phyloP scores from a whole-genome alignment of 2,888 invertebrate genomes.

The Megastigmus dorsalis region DNA sequence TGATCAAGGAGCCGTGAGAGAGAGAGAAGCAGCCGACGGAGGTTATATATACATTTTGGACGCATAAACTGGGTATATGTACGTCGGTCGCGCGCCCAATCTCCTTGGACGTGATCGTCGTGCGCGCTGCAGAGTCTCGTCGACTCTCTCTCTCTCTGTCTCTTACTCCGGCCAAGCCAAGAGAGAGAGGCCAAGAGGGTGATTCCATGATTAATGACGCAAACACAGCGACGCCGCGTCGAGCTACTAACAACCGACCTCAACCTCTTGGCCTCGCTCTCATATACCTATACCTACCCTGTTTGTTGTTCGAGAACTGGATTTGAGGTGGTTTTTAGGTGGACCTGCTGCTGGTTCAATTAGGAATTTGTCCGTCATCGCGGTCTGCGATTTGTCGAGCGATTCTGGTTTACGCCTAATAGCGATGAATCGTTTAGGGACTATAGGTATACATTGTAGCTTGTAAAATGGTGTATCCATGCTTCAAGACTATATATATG shows the following conservation, averaged over 20 bases:
- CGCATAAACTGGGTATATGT: slow-evolving; percentile 40
- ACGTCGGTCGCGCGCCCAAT: slow-evolving; percentile 54
- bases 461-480: no score
- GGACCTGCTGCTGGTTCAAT: no score
- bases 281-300: no score
- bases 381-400: no score
- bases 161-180: no score
- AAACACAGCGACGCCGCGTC: slow-evolving; percentile 64
- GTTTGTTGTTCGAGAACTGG: no score
- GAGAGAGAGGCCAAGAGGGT: slow-evolving; percentile 55
- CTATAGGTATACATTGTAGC: neutral
- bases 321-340: no score
- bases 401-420: neutral
- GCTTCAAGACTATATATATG: no score
- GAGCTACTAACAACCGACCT: slow-evolving; percentile 53
- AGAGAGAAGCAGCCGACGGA: neutral
- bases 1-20: slow-evolving; percentile 27
- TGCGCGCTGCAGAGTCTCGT: slow-evolving; percentile 50
- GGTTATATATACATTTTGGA: slow-evolving; percentile 22
- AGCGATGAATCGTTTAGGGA: neutral
- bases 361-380: no score
- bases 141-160: no score
- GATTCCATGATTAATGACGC: slow-evolving; percentile 66
- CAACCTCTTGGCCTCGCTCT: no score
- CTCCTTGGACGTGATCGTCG: slow-evolving; percentile 53